Conservation (phyloP, 2,113 vertebrate genomes). For the Gyps fulvus region DNA sequence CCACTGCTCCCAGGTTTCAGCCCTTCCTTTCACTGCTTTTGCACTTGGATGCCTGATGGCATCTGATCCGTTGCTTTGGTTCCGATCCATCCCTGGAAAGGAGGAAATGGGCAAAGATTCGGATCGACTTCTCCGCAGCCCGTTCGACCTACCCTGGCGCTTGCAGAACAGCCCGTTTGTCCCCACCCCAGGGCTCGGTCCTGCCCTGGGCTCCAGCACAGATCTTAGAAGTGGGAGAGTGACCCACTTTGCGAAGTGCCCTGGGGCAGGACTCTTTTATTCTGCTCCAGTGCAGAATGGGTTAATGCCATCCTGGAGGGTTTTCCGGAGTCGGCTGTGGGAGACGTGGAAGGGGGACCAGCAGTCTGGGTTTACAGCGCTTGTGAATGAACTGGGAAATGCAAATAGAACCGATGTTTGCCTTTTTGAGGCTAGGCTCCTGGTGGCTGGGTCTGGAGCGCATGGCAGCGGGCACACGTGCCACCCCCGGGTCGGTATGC, state of each 20-base stretch:
- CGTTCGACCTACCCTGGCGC: background rate
- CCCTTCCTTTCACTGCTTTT: background rate
- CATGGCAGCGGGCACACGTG: background rate
- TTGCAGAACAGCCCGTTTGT: background rate
- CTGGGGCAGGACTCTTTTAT: background rate
- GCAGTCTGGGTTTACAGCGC: background rate
- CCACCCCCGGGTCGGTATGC: background rate
- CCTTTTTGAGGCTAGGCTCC: background rate
- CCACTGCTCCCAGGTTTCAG: background rate
- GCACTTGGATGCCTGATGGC: background rate
- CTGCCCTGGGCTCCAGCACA: background rate
- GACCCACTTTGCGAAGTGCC: constrained; percentile 61
- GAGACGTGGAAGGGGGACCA: background rate
- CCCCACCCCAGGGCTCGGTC: background rate
- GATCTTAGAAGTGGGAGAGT: background rate
- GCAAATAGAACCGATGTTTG: constrained; percentile 19
- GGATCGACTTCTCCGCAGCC: background rate
- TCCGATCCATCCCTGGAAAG: background rate
- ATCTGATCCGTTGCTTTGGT: background rate
- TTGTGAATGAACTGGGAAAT: constrained; percentile 58
- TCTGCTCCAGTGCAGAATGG: background rate
- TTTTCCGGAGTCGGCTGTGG: background rate
- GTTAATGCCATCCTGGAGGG: constrained; percentile 47
- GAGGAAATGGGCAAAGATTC: background rate
- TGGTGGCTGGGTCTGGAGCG: background rate